Base-by-base conservation (phyloP, 2,888 invertebrate species). In the Coleophora deauratella region DNA sequence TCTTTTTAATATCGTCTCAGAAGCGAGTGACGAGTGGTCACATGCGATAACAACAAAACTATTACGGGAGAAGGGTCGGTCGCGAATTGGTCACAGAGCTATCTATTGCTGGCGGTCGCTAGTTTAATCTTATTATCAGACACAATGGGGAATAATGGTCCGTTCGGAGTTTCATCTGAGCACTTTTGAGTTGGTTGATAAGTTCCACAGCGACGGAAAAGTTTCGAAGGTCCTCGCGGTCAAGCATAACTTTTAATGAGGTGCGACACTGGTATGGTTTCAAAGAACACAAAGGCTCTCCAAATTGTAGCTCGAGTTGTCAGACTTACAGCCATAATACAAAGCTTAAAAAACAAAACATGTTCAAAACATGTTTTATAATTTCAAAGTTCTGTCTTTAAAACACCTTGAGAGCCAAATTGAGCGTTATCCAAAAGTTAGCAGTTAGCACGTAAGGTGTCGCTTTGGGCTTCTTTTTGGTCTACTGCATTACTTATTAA, bases 1-100 rank as follows among this genome's bases (percentile, higher is more conserved):
- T 81, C 81, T 84, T 82, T 84, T 84, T 84, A 84, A 84, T 84
- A 85, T 81, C 79, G 66, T 72, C 75, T 67, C 70, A 72, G 70
- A 76, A 71, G 72, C 66, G 70, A 72, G 70, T 72, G 73, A 75
- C 71, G 74, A 81, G 77, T 75, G 76, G 78, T 77, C 76, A 73
- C 63, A 61, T 61, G 64, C 68, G 76, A 84, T 82, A 82, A 82
- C 80, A 84, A 81, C 81, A 78, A 76, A 81, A 80, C 76, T 80
- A 78, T 76, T 79, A 76, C 72, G 71, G 70, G 73, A 67, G 32
- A 66, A 67, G 66, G 31, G 31, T 66, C 68, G 59, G 58, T 61
- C 62, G 68, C 72, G 72, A 77, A 73, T 77, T 71, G 72, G 66
- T 70, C 69, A 67, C 47, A 40, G 47, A 46, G 53, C 47, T 57